Evolutionary conservation across 2,113 vertebrate species (phyloP).

Genomic region (Glareola pratincola): DNA sequence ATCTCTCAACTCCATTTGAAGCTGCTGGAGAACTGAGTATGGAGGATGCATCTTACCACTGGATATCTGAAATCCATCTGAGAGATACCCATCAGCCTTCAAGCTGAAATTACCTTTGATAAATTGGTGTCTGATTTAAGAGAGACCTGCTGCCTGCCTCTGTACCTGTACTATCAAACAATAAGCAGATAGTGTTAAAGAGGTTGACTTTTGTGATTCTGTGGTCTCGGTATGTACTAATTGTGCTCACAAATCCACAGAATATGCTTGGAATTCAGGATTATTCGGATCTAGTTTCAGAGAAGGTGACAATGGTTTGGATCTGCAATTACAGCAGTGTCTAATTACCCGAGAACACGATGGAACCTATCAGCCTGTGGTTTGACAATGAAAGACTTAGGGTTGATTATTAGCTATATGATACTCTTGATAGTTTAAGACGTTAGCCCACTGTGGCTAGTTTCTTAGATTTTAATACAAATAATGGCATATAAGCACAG

Average conservation of each 20-base stretch:
- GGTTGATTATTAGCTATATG: fast-evolving
- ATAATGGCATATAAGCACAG: background rate
- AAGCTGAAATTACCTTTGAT: background rate
- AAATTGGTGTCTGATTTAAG: background rate
- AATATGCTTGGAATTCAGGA: too few species aligned
- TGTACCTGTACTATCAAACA: background rate
- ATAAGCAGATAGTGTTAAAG: fast-evolving
- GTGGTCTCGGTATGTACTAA: too few species aligned
- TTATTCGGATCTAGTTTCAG: background rate
- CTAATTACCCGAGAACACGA: background rate
- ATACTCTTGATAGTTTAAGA: background rate
- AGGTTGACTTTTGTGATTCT: fast-evolving
- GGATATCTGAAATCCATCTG: background rate
- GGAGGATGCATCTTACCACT: background rate
- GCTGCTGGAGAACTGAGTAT: background rate
- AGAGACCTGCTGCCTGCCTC: background rate
- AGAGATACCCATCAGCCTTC: background rate
- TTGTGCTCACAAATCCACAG: fast-evolving
- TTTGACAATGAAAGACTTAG: background rate
- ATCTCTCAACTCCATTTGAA: background rate
- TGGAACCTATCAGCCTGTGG: fast-evolving
- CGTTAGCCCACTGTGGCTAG: too few species aligned
- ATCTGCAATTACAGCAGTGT: background rate
- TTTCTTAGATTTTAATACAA: background rate
- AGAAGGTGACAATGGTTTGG: background rate